These are phyloP conservation scores for Cynopterus brachyotis DNA, from an alignment of 2,113 vertebrate species.

Conservation along the genomic window DNA sequence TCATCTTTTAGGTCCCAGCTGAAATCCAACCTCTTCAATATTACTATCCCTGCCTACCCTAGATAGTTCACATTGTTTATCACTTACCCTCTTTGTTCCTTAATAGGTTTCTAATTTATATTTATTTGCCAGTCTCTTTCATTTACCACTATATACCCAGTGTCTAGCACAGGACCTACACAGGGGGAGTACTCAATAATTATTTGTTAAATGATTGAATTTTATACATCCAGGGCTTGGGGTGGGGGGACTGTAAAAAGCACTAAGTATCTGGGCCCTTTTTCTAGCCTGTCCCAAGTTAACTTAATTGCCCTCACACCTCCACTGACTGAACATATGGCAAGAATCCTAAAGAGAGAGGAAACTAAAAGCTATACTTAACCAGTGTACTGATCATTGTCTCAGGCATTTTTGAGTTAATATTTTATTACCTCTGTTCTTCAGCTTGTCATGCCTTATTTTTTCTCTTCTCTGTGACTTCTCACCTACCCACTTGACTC, in stretches of 20 bases:
- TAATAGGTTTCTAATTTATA: not conserved
- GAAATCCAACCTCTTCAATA: not conserved
- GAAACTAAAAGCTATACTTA: not conserved
- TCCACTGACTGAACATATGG: not conserved
- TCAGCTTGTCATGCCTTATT: slow-evolving; percentile 8
- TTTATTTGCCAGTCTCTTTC: slow-evolving; percentile 3
- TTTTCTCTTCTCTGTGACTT: slow-evolving; percentile 54
- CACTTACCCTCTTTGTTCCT: not conserved
- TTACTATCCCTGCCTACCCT: not conserved
- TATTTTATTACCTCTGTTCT: slow-evolving; percentile 48
- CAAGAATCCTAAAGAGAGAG: not conserved
- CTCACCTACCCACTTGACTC: slow-evolving; percentile 63
- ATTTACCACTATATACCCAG: not conserved
- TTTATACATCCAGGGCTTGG: not conserved
- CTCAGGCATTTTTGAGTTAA: slow-evolving; percentile 35
- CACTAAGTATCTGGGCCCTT: not conserved
- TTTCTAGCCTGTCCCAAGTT: not conserved
- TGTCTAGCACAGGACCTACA: not conserved
- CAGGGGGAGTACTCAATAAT: not conserved
- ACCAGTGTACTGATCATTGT: not conserved
- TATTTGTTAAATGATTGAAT: slow-evolving; percentile 24
- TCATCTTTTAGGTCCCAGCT: not conserved
- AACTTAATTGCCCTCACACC: not conserved
- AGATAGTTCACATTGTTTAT: not conserved
- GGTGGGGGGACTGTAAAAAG: not conserved